A percentile compares a stretch with the other conserved stretches of the same genome.
These are phyloP conservation scores for Eristalinus sepulchralis DNA, from an alignment of 2,888 invertebrate species.

Conservation along the genomic window DNA sequence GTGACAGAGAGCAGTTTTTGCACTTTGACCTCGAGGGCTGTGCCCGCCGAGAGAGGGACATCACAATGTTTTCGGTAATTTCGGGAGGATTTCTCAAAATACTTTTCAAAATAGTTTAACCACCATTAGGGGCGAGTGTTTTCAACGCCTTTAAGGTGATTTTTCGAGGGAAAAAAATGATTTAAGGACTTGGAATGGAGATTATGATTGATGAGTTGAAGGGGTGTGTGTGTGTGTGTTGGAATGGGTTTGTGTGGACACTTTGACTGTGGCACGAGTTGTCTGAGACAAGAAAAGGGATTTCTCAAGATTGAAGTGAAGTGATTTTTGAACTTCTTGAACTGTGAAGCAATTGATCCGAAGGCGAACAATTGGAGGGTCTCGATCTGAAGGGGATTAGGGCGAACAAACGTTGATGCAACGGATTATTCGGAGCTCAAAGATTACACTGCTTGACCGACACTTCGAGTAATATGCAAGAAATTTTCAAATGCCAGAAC, in stretches of 20 bases:
- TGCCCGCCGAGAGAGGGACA: neutral
- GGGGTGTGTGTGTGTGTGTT: neutral
- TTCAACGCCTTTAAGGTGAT: neutral
- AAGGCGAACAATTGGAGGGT: neutral
- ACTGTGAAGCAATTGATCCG: neutral
- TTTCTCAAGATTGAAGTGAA: neutral
- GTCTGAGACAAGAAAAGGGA: neutral
- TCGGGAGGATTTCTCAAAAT: constrained; percentile 13
- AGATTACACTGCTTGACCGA: too few relatives aligned
- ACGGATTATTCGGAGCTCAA: too few relatives aligned
- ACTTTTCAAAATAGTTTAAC: neutral
- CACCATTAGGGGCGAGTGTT: neutral
- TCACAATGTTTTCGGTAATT: constrained; percentile 33
- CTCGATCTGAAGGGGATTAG: neutral
- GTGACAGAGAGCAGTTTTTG: constrained; percentile 2
- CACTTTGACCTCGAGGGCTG: neutral
- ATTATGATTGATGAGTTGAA: neutral
- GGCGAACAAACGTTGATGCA: neutral
- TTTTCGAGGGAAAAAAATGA: neutral
- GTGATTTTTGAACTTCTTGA: neutral
- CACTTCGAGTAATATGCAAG: too few relatives aligned
- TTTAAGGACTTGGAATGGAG: neutral
- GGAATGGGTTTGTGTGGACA: neutral
- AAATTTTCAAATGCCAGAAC: too few relatives aligned
- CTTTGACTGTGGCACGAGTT: neutral